These are phyloP conservation scores for Hypena proboscidalis DNA, from an alignment of 2,888 invertebrate species.

Conservation along the genomic window DNA sequence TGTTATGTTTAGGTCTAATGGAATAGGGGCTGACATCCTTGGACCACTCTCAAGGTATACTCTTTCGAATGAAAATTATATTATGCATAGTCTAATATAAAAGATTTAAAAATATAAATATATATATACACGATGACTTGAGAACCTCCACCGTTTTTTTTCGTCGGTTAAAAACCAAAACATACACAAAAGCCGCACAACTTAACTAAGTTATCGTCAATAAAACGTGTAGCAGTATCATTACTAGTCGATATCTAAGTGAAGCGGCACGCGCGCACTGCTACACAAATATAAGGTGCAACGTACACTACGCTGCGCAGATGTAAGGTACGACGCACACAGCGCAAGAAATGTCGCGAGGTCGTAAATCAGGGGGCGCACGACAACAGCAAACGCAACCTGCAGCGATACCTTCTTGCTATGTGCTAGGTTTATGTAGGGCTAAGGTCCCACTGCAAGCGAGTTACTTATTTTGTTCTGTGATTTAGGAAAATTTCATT, in stretches of 20 bases:
- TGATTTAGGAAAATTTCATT: too few relatives aligned
- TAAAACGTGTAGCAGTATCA: conserved; percentile 27
- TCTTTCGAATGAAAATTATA: too few relatives aligned
- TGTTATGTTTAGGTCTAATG: too few relatives aligned
- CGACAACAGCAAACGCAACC: conserved; percentile 42
- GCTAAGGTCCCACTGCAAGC: conserved; percentile 13
- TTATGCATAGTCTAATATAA: too few relatives aligned
- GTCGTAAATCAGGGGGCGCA: conserved; percentile 50
- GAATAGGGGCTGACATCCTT: too few relatives aligned
- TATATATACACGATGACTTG: too few relatives aligned
- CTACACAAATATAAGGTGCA: background rate
- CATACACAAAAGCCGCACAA: too few relatives aligned
- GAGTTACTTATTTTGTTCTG: background rate
- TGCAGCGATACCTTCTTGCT: conserved; percentile 29
- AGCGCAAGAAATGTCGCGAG: conserved; percentile 32
- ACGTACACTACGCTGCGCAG: conserved; percentile 10
- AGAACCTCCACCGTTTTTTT: too few relatives aligned
- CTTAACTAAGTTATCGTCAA: conserved; percentile 21
- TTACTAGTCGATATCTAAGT: conserved; percentile 22
- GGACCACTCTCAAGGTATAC: too few relatives aligned
- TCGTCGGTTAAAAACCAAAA: too few relatives aligned
- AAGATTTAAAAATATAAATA: too few relatives aligned
- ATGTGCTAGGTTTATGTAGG: conserved; percentile 16
- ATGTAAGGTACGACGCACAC: conserved; percentile 17
- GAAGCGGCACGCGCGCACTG: conserved; percentile 1